phyloP scores from a whole-genome alignment of 2,888 invertebrate genomes.

The Trichogramma evanescens region DNA sequence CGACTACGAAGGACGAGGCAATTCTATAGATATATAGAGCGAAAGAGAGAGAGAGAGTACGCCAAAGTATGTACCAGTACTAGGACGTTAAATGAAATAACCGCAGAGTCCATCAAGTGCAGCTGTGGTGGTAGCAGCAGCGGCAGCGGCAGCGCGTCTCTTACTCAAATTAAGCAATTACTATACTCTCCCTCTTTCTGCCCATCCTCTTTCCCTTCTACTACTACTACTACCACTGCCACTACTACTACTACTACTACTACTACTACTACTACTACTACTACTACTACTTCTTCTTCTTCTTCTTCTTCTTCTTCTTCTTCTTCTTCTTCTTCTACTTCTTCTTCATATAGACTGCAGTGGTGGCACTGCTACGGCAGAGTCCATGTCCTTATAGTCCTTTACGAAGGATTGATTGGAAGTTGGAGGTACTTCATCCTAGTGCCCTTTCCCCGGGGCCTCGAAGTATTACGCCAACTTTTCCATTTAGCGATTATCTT shows the following conservation, averaged over 20 bases:
- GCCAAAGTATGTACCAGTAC: too few relatives aligned
- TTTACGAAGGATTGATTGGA: constrained; percentile 6
- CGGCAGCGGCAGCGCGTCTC: not conserved
- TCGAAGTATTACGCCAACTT: constrained; percentile 1
- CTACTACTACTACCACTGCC: too few relatives aligned
- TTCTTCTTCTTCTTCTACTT: too few relatives aligned
- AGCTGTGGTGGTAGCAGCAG: not conserved
- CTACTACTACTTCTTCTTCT: too few relatives aligned
- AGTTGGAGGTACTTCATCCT: not conserved
- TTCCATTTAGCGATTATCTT: constrained; percentile 16
- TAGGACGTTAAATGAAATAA: not conserved
- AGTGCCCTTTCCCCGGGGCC: not conserved
- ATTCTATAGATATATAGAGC: too few relatives aligned
- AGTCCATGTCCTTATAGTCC: not conserved
- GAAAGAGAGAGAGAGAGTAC: too few relatives aligned
- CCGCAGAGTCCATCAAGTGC: not conserved
- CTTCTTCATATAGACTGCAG: too few relatives aligned
- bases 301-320: too few relatives aligned
- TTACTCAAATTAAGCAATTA: constrained; percentile 12
- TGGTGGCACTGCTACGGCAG: not conserved
- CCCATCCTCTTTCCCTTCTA: too few relatives aligned
- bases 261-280: too few relatives aligned
- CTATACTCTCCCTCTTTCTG: not conserved
- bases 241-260: too few relatives aligned
- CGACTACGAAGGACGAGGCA: too few relatives aligned